phyloP scores from a whole-genome alignment of 2,888 invertebrate species.

The Drosophila neutralis region DNA sequence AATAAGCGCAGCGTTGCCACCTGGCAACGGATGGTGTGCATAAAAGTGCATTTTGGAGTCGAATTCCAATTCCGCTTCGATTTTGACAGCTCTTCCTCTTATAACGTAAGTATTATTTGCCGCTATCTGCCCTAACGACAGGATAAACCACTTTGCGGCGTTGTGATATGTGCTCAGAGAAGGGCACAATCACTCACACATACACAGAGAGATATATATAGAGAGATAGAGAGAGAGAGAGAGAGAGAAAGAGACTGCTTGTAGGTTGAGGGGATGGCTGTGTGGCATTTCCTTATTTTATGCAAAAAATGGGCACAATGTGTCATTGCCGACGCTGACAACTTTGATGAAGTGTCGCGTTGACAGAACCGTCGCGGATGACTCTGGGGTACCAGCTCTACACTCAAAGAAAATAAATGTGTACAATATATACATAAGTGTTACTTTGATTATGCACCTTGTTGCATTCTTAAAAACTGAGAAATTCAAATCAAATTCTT shows the following conservation, averaged over 20 bases:
- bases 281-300: conserved; percentile 53
- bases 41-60: conserved; percentile 20
- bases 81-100: conserved; percentile 3
- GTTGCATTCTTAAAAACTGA: not conserved
- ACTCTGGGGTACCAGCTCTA: conserved; percentile 8
- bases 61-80: not conserved
- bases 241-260: not conserved
- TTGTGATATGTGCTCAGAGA: conserved; percentile 12
- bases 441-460: not conserved
- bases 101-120: conserved; percentile 19
- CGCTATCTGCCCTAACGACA: conserved; percentile 52
- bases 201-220: too few species aligned
- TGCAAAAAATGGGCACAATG: conserved; percentile 80
- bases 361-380: conserved; percentile 52
- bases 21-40: not conserved
- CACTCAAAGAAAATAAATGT: not conserved
- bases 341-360: conserved; percentile 70
- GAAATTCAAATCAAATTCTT: not conserved
- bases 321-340: conserved; percentile 74
- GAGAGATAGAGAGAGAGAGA: too few species aligned
- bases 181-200: not conserved
- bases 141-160: conserved; percentile 68
- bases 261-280: too few species aligned
- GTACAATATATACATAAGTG: not conserved
- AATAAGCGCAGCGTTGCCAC: not conserved